Evolutionary conservation across 2,113 vertebrate species (phyloP).

Genomic region (Apteryx owenii): DNA sequence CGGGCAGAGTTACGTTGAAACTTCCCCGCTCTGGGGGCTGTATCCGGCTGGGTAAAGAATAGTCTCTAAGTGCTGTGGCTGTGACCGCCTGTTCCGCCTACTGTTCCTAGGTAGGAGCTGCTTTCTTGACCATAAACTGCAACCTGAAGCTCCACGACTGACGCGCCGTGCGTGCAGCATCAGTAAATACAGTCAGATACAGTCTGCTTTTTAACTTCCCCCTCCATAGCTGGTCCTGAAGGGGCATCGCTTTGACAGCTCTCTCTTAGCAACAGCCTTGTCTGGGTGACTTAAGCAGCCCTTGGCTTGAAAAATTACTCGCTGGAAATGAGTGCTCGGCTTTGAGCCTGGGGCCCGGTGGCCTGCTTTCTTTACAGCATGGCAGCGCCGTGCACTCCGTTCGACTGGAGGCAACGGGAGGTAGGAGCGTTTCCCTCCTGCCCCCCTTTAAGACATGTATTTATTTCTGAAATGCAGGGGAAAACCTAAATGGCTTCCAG

Average conservation of each 20-base stretch:
- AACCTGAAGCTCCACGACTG: background rate
- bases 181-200: background rate
- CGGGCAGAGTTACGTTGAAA: background rate
- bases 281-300: background rate
- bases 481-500: constrained; percentile 1
- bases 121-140: background rate
- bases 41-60: constrained; percentile 11
- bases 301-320: background rate
- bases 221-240: rapidly evolving
- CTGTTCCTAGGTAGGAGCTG: constrained; percentile 14
- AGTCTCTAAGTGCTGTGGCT: background rate
- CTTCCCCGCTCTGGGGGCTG: background rate
- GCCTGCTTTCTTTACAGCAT: background rate
- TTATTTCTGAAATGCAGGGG: background rate
- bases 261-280: constrained; percentile 12
- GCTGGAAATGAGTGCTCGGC: background rate
- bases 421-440: background rate
- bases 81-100: background rate
- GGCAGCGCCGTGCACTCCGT: background rate
- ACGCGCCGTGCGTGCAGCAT: constrained; percentile 7
- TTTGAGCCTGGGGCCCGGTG: background rate
- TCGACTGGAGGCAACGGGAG: background rate
- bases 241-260: background rate
- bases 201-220: background rate
- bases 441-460: background rate